Percentiles rank a stretch among this genome's conserved stretches.
These are phyloP conservation scores for Lagorchestes hirsutus DNA, from an alignment of 2,797 vertebrate genomes.

Conservation along the genomic window DNA sequence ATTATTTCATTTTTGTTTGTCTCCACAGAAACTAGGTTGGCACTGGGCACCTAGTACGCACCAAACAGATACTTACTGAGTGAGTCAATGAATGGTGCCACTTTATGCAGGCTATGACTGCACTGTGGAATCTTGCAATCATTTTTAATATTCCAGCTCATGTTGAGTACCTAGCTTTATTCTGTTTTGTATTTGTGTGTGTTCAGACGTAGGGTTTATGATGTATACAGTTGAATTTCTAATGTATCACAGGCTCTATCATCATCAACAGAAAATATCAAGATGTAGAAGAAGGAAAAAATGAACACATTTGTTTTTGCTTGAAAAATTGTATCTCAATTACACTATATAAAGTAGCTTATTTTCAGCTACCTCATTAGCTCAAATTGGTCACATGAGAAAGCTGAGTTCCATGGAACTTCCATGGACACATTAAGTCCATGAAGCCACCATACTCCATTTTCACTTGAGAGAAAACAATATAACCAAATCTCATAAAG, in stretches of 20 bases:
- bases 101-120: background rate
- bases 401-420: background rate
- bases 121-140: background rate
- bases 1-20: background rate
- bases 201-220: background rate
- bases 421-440: background rate
- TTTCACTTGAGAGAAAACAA: background rate
- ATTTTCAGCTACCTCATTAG: constrained; percentile 7
- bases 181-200: background rate
- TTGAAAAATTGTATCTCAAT: constrained; percentile 14
- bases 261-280: background rate
- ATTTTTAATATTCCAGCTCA: background rate
- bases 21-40: background rate
- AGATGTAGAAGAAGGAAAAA: background rate
- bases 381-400: background rate
- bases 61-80: background rate
- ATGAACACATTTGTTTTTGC: background rate
- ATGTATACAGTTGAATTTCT: constrained; percentile 37
- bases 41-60: background rate
- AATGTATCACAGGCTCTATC: background rate
- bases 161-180: background rate
- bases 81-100: background rate
- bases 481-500: background rate
- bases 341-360: background rate
- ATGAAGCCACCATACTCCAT: background rate